Evolutionary conservation across 2,888 invertebrate species (phyloP).

Genomic region (Orthosia gothica): DNA sequence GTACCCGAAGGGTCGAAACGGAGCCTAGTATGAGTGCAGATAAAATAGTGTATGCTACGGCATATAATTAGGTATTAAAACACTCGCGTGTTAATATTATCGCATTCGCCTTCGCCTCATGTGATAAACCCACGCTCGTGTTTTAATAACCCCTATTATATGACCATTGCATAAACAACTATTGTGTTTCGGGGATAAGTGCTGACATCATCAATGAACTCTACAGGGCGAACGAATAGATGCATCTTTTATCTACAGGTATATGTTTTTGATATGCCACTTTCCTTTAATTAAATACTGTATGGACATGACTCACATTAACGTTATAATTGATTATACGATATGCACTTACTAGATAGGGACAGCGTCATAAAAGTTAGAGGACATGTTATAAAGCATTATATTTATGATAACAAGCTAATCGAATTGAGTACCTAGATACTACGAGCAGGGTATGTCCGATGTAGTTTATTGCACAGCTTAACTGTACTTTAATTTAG

Average conservation of each 20-base stretch:
- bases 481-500: neutral
- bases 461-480: too few species aligned
- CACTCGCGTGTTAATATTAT: too few species aligned
- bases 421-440: neutral
- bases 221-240: too few species aligned
- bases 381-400: conserved; percentile 34
- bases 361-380: conserved; percentile 31
- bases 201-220: conserved; percentile 18
- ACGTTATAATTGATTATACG: conserved; percentile 11
- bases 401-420: conserved; percentile 34
- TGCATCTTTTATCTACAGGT: neutral
- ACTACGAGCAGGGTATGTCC: neutral
- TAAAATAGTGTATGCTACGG: too few species aligned
- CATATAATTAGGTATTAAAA: too few species aligned
- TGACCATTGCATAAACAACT: too few species aligned
- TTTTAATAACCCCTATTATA: too few species aligned
- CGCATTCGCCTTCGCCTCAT: too few species aligned
- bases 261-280: neutral
- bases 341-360: conserved; percentile 24
- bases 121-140: too few species aligned
- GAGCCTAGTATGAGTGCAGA: too few species aligned
- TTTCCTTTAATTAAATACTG: neutral
- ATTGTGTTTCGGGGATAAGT: conserved; percentile 6
- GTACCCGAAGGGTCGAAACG: too few species aligned
- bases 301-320: neutral